Percentiles rank a stretch among this genome's conserved stretches.
phyloP scores from a whole-genome alignment of 1,140 invertebrate species.

The Drosophila albomicans region DNA sequence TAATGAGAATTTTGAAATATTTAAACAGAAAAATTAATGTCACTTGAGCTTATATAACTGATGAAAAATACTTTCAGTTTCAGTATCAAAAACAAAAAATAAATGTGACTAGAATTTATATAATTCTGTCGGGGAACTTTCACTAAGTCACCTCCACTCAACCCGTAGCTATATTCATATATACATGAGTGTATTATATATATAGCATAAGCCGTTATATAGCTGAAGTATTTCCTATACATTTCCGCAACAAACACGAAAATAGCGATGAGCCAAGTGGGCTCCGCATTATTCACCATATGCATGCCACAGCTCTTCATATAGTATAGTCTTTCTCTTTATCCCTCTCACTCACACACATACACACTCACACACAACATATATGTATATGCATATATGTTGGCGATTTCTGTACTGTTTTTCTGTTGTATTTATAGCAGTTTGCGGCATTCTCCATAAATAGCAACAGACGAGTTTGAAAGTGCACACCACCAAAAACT shows the following conservation, averaged over 20 bases:
- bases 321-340: constrained; percentile 24
- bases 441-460: constrained; percentile 74
- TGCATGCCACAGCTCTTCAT: constrained; percentile 34
- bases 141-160: constrained; percentile 24
- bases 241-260: constrained; percentile 70
- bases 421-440: constrained; percentile 61
- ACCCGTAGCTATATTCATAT: constrained; percentile 13
- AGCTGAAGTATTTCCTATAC: constrained; percentile 40
- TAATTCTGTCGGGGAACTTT: constrained; percentile 23
- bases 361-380: constrained; percentile 33
- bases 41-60: constrained; percentile 22
- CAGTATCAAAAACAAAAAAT: constrained; percentile 14
- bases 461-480: constrained; percentile 48
- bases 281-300: constrained; percentile 64
- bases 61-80: constrained; percentile 32
- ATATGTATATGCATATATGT: constrained; percentile 6
- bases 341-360: neutral
- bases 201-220: constrained; percentile 8
- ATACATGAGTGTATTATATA: constrained; percentile 21
- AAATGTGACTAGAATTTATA: constrained; percentile 26
- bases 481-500: constrained; percentile 33
- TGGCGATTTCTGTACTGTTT: constrained; percentile 35
- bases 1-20: neutral
- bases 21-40: constrained; percentile 3
- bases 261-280: constrained; percentile 78